phyloP scores from a whole-genome alignment of 2,797 vertebrate species.

The Diglossa cyanea region DNA sequence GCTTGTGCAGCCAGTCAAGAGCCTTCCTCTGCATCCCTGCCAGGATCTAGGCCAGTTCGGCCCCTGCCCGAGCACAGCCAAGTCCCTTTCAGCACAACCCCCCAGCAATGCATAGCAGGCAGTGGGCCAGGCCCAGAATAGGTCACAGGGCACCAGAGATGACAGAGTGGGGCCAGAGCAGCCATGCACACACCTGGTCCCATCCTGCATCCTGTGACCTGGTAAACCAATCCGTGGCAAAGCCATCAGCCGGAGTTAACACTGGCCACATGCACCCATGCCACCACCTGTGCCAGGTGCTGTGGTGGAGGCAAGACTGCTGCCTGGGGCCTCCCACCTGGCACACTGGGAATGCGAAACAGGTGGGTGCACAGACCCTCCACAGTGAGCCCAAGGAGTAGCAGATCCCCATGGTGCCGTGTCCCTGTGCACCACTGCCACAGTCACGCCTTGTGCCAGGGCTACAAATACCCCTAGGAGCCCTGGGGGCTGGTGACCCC shows the following conservation, averaged over 20 bases:
- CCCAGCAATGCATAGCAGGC: neutral
- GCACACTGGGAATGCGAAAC: accelerated
- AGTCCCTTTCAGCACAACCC: conserved; percentile 46
- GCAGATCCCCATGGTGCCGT: neutral
- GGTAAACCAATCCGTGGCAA: accelerated
- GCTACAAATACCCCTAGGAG: neutral
- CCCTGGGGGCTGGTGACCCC: neutral
- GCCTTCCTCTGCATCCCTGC: neutral
- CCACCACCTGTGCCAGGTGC: neutral
- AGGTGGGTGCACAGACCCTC: accelerated
- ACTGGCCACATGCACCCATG: accelerated
- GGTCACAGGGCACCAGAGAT: neutral
- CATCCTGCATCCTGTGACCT: neutral
- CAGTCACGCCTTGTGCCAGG: neutral
- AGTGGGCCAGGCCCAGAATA: conserved; percentile 18
- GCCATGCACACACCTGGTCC: neutral
- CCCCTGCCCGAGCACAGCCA: neutral
- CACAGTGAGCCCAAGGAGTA: neutral
- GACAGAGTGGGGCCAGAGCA: neutral
- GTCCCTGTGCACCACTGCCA: neutral
- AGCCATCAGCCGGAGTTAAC: accelerated
- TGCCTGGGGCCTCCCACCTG: neutral
- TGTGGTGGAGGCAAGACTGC: conserved; percentile 1
- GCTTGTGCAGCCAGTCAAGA: conserved; percentile 1
- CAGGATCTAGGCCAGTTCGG: neutral